Conservation (phyloP, 37 sponge, comb jelly and placozoan genomes). For the Eunapius fragilis region DNA sequence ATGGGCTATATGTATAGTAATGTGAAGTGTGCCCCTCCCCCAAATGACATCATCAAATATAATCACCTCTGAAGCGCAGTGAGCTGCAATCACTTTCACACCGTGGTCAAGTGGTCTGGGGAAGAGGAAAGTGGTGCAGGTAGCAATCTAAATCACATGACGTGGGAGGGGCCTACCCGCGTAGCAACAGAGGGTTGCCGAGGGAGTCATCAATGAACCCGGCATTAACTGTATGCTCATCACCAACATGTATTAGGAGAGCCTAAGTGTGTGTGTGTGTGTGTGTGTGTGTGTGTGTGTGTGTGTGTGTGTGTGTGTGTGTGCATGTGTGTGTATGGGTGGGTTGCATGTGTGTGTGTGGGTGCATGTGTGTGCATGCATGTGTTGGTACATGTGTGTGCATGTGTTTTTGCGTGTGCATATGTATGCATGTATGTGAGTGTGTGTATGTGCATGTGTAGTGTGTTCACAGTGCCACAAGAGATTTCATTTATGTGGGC, state of each 20-base stretch:
- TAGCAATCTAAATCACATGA: too few relatives aligned
- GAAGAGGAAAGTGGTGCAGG: background rate
- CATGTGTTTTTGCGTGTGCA: too few relatives aligned
- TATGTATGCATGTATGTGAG: too few relatives aligned
- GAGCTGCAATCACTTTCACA: conserved; percentile 89
- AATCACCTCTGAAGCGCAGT: conserved; percentile 84
- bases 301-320: background rate
- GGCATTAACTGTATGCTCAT: conserved; percentile 86
- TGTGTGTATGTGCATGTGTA: too few relatives aligned
- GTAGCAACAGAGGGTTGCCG: conserved; percentile 86
- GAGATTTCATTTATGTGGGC: too few relatives aligned
- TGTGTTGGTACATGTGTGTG: too few relatives aligned
- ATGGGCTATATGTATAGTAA: too few relatives aligned
- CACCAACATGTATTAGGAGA: conserved; percentile 77
- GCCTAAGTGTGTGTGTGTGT: conserved; percentile 25
- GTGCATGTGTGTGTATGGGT: too few relatives aligned
- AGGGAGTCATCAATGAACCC: conserved; percentile 79
- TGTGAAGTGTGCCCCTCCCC: background rate
- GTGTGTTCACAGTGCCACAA: too few relatives aligned
- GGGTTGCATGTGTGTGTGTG: too few relatives aligned
- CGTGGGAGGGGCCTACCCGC: conserved; percentile 54
- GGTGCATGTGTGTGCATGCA: too few relatives aligned
- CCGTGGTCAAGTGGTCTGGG: conserved; percentile 75
- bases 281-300: background rate
- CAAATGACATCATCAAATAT: background rate